Evolutionary conservation across 23 tunicate genomes (phyloP).

Genomic region (Halocynthia roretzi): DNA sequence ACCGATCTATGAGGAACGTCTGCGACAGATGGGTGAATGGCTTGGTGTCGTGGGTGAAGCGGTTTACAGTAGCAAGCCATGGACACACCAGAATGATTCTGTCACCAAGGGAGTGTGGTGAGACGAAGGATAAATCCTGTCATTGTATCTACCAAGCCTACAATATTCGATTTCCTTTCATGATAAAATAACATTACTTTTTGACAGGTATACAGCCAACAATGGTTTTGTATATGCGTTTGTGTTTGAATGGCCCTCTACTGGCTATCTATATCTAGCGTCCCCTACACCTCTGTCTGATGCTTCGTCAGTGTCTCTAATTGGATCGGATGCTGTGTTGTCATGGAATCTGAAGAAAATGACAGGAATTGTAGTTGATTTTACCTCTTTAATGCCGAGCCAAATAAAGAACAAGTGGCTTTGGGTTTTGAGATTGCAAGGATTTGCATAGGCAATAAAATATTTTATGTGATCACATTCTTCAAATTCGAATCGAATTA

Average conservation of each 20-base stretch:
- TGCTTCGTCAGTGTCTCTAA: constrained; percentile 16
- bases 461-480: too few relatives aligned
- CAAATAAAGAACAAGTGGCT: constrained; percentile 25
- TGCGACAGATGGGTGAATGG: constrained; percentile 77
- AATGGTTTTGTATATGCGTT: constrained; percentile 22
- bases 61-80: constrained; percentile 64
- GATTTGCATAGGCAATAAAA: background rate
- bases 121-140: background rate
- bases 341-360: constrained; percentile 20
- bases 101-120: constrained; percentile 56
- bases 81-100: constrained; percentile 72
- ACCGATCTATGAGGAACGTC: constrained; percentile 67
- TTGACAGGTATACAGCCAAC: constrained; percentile 31
- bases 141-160: too few relatives aligned
- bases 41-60: constrained; percentile 80
- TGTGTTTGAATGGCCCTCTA: constrained; percentile 37
- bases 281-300: constrained; percentile 4
- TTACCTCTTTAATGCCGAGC: constrained; percentile 14
- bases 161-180: too few relatives aligned
- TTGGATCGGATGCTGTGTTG: constrained; percentile 28
- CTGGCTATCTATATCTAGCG: constrained; percentile 24
- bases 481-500: background rate
- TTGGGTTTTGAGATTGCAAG: constrained; percentile 25
- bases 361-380: constrained; percentile 24
- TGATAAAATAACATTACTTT: background rate